phyloP scores from a whole-genome alignment of 2,888 invertebrate species.

The Mallateleia sp. region DNA sequence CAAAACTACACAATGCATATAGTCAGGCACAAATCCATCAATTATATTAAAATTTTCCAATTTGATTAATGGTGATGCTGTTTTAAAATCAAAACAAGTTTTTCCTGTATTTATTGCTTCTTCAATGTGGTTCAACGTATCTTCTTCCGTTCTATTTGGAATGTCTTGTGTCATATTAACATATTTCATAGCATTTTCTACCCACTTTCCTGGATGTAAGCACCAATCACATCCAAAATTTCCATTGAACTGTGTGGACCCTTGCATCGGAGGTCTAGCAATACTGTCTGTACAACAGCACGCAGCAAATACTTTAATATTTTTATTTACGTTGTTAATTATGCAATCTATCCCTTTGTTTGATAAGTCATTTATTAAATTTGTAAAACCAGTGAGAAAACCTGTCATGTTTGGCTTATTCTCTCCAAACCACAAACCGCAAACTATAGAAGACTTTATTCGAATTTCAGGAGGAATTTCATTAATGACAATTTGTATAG shows the following conservation, averaged over 20 bases:
- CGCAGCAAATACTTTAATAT: background rate
- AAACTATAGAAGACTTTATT: background rate
- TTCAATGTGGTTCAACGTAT: background rate
- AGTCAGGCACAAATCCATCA: background rate
- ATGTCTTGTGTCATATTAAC: background rate
- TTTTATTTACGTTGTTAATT: background rate
- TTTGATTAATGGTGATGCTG: background rate
- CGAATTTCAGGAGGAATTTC: background rate
- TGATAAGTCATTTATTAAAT: background rate
- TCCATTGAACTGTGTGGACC: background rate
- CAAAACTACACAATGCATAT: no score
- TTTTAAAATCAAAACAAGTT: background rate
- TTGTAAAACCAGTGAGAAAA: no score
- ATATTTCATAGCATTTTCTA: background rate
- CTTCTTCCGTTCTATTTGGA: background rate
- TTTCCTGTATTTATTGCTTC: background rate
- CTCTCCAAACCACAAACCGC: background rate
- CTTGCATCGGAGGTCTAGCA: background rate
- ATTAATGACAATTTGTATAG: background rate
- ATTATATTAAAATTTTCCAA: background rate
- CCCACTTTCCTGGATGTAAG: background rate
- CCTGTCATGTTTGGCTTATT: background rate
- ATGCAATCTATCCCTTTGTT: background rate
- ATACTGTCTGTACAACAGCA: background rate
- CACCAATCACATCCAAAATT: background rate